Base-by-base conservation (phyloP, 2,797 vertebrate genomes). In the Buphagus erythrorhynchus region DNA sequence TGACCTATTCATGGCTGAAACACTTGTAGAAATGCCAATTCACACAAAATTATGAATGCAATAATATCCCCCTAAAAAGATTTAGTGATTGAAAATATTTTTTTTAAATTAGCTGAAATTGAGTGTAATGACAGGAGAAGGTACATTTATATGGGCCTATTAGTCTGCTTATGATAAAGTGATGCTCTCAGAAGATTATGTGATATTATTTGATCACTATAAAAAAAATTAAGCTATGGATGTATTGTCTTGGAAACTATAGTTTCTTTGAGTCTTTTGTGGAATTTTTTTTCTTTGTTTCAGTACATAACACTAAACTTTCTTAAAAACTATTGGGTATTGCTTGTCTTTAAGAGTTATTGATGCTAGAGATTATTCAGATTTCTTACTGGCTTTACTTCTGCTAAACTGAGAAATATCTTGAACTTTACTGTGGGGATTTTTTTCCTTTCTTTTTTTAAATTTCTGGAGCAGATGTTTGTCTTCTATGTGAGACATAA, bases 381-480 rank as follows among this genome's bases (percentile, higher is more conserved):
- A 26, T 65, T 66, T 31, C 4, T 71, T 73, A 57, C 20, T 85
- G 73, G 20, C 21, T 72, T 81, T 7, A 57, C 74, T 69, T 92
- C 15, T 63, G 29, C 15, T 71, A 62, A 83, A 35, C 22, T 85
- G 52, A 72, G 10, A 69, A 80, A 68, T 42, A 67, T 67, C 48
- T 69, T 87, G 26, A 93, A 88, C 26, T 52, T 73, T 20, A 16
- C 36, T 76, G 40, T 83, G 38, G 22, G 19, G 8, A 5, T 26
- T 16, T 51, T 57, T 63, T 65, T 11, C 9, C 7, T n/a, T 58
- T 33, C 0, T 26, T 73, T 45, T 40, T 16, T 12, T 11, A 19
- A 48, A 76, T 79, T 90, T 67, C 48, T 93, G 52, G 29, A 81
- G 21, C 82, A 93, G 90, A 86, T 96, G 89, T 91, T 96, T 82